Evolutionary conservation across 1,140 invertebrate genomes (phyloP).

Genomic region (Prorops nasuta): DNA sequence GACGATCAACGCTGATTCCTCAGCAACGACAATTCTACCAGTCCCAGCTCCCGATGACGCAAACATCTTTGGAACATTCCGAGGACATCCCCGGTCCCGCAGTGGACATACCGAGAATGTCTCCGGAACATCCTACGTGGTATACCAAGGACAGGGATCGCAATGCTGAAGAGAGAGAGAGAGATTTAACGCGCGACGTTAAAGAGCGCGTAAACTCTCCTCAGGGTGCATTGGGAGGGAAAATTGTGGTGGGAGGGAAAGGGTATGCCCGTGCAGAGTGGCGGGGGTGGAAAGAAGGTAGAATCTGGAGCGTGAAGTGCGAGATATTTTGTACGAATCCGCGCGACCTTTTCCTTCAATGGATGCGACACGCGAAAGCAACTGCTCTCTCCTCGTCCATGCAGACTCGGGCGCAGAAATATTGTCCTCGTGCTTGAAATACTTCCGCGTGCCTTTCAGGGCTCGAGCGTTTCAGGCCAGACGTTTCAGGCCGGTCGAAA

Average conservation of each 20-base stretch:
- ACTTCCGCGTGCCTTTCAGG: too few relatives aligned
- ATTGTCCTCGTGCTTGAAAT: neutral
- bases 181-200: neutral
- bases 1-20: too few relatives aligned
- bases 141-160: too few relatives aligned
- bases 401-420: too few relatives aligned
- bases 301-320: constrained; percentile 38
- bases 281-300: constrained; percentile 12
- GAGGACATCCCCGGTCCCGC: too few relatives aligned
- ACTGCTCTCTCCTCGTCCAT: too few relatives aligned
- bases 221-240: constrained; percentile 10
- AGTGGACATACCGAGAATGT: too few relatives aligned
- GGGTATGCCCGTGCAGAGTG: constrained; percentile 11
- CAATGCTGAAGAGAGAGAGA: too few relatives aligned
- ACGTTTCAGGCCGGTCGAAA: constrained; percentile 27
- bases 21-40: too few relatives aligned
- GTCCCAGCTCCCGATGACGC: too few relatives aligned
- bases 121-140: too few relatives aligned
- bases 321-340: constrained; percentile 37
- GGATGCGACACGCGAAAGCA: constrained; percentile 30
- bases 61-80: too few relatives aligned
- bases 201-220: neutral
- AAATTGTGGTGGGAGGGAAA: constrained; percentile 20
- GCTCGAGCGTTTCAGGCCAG: neutral
- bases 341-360: constrained; percentile 45